These are phyloP conservation scores for Andinoacara biseriatus DNA, from an alignment of 2,113 vertebrate genomes.

Conservation along the genomic window DNA sequence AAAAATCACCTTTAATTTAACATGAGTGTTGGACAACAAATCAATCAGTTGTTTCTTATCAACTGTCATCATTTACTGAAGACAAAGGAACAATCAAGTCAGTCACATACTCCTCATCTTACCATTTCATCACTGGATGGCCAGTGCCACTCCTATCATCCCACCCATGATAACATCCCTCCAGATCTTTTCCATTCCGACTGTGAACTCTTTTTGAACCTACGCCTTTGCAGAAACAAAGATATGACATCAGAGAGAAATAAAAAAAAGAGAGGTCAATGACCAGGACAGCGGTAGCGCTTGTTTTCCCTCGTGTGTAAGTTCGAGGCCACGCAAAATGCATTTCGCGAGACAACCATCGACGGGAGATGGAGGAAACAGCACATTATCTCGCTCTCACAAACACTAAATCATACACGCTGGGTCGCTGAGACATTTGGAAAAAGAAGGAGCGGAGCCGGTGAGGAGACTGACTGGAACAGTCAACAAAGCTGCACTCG, in stretches of 20 bases:
- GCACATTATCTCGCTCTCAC: not conserved
- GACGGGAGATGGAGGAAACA: not conserved
- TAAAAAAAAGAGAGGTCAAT: constrained; percentile 14
- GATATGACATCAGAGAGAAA: constrained; percentile 28
- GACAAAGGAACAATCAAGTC: constrained; percentile 24
- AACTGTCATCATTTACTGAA: not conserved
- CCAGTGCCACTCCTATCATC: constrained; percentile 45
- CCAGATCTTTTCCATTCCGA: constrained; percentile 42
- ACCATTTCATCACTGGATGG: constrained; percentile 22
- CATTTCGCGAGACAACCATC: not conserved
- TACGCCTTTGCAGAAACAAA: constrained; percentile 39
- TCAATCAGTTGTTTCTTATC: not conserved
- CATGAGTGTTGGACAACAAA: not conserved
- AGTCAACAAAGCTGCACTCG: constrained; percentile 38
- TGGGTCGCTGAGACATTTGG: not conserved
- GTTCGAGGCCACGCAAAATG: constrained; percentile 1
- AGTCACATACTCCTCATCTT: constrained; percentile 21
- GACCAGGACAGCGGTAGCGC: not conserved
- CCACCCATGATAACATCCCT: constrained; percentile 43
- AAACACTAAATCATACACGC: not conserved
- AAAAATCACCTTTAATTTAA: not conserved
- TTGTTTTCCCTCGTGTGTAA: not conserved
- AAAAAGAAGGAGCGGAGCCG: not conserved
- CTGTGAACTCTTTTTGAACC: constrained; percentile 59
- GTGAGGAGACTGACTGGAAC: constrained; percentile 6